Conservation (phyloP, 2,113 vertebrate species). For the Microtus ochrogaster region DNA sequence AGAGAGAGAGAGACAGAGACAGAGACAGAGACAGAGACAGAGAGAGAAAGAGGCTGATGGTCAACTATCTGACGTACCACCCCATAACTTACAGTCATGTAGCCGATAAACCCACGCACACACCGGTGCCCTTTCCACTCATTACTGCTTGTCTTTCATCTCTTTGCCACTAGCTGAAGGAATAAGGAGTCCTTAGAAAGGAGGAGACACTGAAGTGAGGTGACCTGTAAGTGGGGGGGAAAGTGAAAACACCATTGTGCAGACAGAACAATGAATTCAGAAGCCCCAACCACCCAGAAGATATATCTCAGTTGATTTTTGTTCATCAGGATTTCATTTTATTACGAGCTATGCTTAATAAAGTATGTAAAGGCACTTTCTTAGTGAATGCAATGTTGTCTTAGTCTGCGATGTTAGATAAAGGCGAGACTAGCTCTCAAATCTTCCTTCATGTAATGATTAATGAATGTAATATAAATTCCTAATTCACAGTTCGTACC, state of each 20-base stretch:
- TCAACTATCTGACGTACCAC: neutral
- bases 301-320: neutral
- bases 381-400: constrained; percentile 20
- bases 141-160: neutral
- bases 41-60: neutral
- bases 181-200: neutral
- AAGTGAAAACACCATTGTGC: neutral
- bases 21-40: no score
- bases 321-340: neutral
- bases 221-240: neutral
- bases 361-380: constrained; percentile 31
- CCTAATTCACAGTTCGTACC: constrained; percentile 68
- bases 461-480: constrained; percentile 79
- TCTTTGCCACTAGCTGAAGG: neutral
- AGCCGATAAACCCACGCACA: neutral
- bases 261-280: neutral
- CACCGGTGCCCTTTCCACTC: neutral
- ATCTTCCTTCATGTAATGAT: constrained; percentile 80
- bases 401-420: constrained; percentile 60
- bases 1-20: no score
- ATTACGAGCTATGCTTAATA: neutral
- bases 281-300: neutral
- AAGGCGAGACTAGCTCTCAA: constrained; percentile 78
- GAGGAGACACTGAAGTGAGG: neutral
- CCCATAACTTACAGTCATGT: neutral